Evolutionary conservation across 2,888 invertebrate genomes (phyloP), one percentile per base, ranked within the genome.

Genomic region (Megamerina dolium): DNA sequence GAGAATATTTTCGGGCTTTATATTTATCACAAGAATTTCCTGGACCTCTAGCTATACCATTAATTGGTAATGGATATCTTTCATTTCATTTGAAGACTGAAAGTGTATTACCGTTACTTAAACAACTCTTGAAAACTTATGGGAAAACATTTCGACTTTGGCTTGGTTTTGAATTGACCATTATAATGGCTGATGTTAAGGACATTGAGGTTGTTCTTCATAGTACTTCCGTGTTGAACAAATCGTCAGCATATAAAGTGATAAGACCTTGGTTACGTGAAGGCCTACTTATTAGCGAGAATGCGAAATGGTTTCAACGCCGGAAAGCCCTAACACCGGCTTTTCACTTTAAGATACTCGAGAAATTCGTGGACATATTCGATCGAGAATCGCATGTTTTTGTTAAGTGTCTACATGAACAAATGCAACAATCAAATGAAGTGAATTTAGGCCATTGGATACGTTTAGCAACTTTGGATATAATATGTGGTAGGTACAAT

Each of bases 311-410:
- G 86, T 75, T 74, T 51, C 67, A 68, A 1, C 76, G 81, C 17
- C 74, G 87, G 21, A 83, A 82, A 63, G 75, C 85, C 46, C 63
- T 87, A 44, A 86, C 86, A 0, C 85, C 85, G 1, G 79, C 85
- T 0, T 87, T 87, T 65, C 87, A 87, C 64, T 86, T 85, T 63
- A 80, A 81, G 54, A 84, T 86, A 44, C 67, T 87, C 31, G 80
- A 84, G 57, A 77, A 81, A 52, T 86, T 83, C 62, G 61, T 83
- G 6, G 77, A 78, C 2, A 75, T 82, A 1, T 85, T 87, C 60
- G 78, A 83, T 51, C 75, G 77, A 41, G 80, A 82, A 47, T 72
- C 58, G 75, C 19, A 66, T 66, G 35, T 70, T 75, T 16, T 69
- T 82, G 46, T 65, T 74, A n/a, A 43, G 8, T 37, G 53, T 16